A percentile compares a stretch with the other conserved stretches of the same genome.
These are phyloP conservation scores for Monodelphis domestica DNA, from an alignment of 2,797 vertebrate genomes.

Conservation along the genomic window DNA sequence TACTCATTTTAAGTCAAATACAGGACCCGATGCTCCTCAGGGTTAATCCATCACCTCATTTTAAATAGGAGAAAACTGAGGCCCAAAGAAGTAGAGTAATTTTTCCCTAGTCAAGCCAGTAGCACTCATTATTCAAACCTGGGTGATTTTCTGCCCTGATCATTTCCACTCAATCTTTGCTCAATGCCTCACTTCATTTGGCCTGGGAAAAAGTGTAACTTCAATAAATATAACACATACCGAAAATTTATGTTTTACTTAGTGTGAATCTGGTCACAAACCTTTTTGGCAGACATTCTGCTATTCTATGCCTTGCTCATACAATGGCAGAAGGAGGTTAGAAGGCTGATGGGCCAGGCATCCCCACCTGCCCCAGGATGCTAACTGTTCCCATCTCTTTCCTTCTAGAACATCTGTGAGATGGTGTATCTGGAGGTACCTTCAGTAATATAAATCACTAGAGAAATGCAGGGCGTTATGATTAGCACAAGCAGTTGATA, in stretches of 20 bases:
- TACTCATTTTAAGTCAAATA: neutral
- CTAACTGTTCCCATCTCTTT: neutral
- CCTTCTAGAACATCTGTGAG: constrained; percentile 4
- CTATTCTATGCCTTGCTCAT: constrained; percentile 1
- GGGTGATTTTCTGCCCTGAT: neutral
- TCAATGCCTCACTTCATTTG: neutral
- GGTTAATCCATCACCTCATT: neutral
- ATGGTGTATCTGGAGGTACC: constrained; percentile 13
- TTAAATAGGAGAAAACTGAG: neutral
- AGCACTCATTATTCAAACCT: neutral
- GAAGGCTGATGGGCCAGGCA: neutral
- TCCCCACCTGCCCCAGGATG: neutral
- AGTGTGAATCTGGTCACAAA: neutral
- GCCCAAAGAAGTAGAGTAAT: neutral
- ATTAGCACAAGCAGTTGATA: constrained; percentile 9
- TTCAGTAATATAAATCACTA: constrained; percentile 6
- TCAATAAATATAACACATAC: neutral
- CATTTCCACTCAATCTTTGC: neutral
- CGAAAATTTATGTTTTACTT: neutral
- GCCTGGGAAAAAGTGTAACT: neutral
- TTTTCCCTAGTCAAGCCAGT: neutral
- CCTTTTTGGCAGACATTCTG: neutral
- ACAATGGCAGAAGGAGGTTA: neutral
- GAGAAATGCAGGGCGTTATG: neutral
- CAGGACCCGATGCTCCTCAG: neutral